Base-by-base conservation (phyloP, 2,888 invertebrate species). In the Eupeodes luniger region DNA sequence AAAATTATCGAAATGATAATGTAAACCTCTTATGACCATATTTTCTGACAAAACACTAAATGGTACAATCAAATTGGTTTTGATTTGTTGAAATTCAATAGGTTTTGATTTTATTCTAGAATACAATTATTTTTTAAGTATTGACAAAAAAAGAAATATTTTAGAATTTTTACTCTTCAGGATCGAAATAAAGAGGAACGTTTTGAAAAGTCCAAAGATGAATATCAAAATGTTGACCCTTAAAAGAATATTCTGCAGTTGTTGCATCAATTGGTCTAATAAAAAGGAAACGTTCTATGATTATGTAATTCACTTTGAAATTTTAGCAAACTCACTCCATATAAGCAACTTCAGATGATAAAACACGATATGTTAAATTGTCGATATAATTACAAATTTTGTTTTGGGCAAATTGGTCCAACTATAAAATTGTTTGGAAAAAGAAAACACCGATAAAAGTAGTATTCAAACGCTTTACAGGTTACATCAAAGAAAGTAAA, bases 151-250 rank as follows among this genome's bases (percentile, higher is more conserved):
- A 57, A 7, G 10, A n/a, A 16, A 3, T 5, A 2, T n/a, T 19
- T 3, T 9, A 1, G 6, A 34, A 12, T 40, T 14, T 91, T 90
- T 89, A 93, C 93, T 89, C 89, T 51, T 91, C 6, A 6, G 90
- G 87, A 2, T 89, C 55, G 47, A 93, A 91, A 7, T 91, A 86
- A 44, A 93, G 85, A 4, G 93, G 91, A 0, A 93, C 91, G 89
- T 92, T 90, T 16, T 91, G 91, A 12, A 93, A 80, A 11, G 91
- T 90, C 93, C 93, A 93, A 11, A 93, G 88, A 61, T 93, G 92
- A 0, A 93, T 90, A 44, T 85, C 62, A 79, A 91, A 93, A 10
- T 90, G 69, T 4, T 90, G 67, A n/a, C 89, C 90, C 5, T 47
- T 27, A 81, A 90, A 90, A 1, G 79, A 86, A 90, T 92, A 93